Evolutionary conservation across 2,888 invertebrate genomes (phyloP), one percentile per base, ranked within the genome.

Genomic region (Glyphotaelius pellucidus): DNA sequence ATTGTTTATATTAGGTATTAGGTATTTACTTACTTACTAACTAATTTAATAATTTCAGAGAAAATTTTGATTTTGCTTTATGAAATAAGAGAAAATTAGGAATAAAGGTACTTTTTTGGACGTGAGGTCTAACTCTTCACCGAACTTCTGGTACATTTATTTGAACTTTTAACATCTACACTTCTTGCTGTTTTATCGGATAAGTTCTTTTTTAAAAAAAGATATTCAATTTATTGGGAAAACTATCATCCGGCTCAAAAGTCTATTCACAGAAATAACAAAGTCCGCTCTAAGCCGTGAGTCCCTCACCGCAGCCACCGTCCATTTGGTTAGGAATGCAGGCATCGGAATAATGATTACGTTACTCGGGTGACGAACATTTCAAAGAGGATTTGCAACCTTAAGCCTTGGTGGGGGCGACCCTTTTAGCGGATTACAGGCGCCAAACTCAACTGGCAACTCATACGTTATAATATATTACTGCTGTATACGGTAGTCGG

Each of bases 361-460:
- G 90, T 92, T 93, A 92, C 67, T 90, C 89, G 88, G 92, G 93
- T 93, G 93, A 93, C 93, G 92, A 93, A 91, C 87, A 90, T 91
- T 92, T 92, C 89, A 93, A 93, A 92, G 93, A 91, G 91, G 92
- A 93, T 93, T 93, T 93, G 90, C 92, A 91, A 67, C 88, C 85
- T 47, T 90, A 90, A 90, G 90, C 91, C 89, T 15, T 80, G 9
- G 81, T 42, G 85, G 42, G 80, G 80, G 80, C 47, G 91, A 93
- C 93, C 92, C 92, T 92, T 93, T 93, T 92, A 93, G 89, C 89
- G 92, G 93, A 93, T 92, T 92, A 93, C 84, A 89, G 47, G 83
- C 52, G 88, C 89, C 81, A 85, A 90, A 90, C 90, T 89, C 12
- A 38, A 42, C 89, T 31, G 30, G 25, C 42, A 31, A 42, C 42